Evolutionary conservation across 1,140 invertebrate genomes (phyloP).

Genomic region (Schmidtea mediterranea): DNA sequence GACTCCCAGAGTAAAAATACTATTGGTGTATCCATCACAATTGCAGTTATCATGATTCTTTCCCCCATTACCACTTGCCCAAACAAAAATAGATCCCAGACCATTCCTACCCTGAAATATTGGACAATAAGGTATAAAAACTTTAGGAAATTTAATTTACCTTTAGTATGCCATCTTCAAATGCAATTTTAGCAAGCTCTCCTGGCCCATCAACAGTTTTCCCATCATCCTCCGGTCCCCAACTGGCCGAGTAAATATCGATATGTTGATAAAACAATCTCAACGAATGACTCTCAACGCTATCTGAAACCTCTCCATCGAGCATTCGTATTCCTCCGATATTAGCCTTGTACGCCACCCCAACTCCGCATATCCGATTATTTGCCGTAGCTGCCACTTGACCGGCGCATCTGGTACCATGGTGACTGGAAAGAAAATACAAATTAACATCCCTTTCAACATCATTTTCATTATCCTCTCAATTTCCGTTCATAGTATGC

Average conservation of each 20-base stretch:
- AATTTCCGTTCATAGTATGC: too few species aligned
- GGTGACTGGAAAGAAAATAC: conserved; percentile 29
- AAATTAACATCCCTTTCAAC: too few species aligned
- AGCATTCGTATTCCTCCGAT: conserved; percentile 90
- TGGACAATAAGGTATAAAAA: too few species aligned
- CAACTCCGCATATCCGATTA: conserved; percentile 81
- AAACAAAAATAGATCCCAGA: conserved; percentile 25
- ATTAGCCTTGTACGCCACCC: conserved; percentile 66
- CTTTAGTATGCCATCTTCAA: conserved; percentile 32
- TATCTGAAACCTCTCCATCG: conserved; percentile 90
- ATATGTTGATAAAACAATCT: conserved; percentile 80
- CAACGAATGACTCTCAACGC: conserved; percentile 73
- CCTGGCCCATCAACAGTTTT: conserved; percentile 60
- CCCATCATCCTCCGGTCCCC: conserved; percentile 60
- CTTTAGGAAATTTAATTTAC: too few species aligned
- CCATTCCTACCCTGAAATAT: conserved; percentile 17
- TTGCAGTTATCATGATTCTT: conserved; percentile 24
- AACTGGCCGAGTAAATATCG: conserved; percentile 87
- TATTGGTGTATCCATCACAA: conserved; percentile 28
- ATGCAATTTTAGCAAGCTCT: conserved; percentile 42
- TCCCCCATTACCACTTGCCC: conserved; percentile 31
- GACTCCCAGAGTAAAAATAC: conserved; percentile 23
- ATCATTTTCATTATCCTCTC: too few species aligned
- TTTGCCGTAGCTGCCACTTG: conserved; percentile 60
- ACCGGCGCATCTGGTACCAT: conserved; percentile 86